Base-by-base conservation (phyloP, 2,888 invertebrate genomes). In the Abscondita cerata region DNA sequence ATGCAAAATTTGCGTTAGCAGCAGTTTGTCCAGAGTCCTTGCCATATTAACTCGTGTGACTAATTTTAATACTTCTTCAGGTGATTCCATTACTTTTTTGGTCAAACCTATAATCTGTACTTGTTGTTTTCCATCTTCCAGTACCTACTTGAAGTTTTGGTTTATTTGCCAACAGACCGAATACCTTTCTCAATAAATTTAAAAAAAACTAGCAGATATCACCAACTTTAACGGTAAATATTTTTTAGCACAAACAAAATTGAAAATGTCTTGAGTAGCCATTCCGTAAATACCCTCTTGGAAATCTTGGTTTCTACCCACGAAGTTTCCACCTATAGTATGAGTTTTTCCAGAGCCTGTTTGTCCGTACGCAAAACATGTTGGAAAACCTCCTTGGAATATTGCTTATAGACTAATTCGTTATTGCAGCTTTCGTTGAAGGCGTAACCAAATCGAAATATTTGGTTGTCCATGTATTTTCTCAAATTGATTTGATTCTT, bases 331-430 rank as follows among this genome's bases (percentile, higher is more conserved):
- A 41, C 98, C 98, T 98, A 99, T 99, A 40, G 98, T 99, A 84
- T 99, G 93, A 72, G 98, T 89, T 85, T 99, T 93, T 78, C 97
- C 88, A 75, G 95, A 95, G 46, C 98, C 99, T 1, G 98, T 99
- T 83, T 99, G 99, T 55, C 99, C 99, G 81, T 99, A 99, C 2
- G 98, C 98, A 83, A 99, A 99, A 81, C 98, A 99, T 16, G 98
- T 99, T 18, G 99, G 98, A 93, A 97, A 98, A 44, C 98, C 97
- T 62, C 96, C 95, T 71, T 99, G 97, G 83, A 99, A 99, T 78
- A 99, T 93, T 58, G 96, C 97, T 93, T 95, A 83, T 99, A 99
- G 70, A 99, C 97, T 77, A 96, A 87, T 82, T 97, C 96, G 81
- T 99, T 99, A 75, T 89, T 90, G 79, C 95, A 92, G 18, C 89